phyloP scores from a whole-genome alignment of 2,797 vertebrate species.

The Poecilia gillii region DNA sequence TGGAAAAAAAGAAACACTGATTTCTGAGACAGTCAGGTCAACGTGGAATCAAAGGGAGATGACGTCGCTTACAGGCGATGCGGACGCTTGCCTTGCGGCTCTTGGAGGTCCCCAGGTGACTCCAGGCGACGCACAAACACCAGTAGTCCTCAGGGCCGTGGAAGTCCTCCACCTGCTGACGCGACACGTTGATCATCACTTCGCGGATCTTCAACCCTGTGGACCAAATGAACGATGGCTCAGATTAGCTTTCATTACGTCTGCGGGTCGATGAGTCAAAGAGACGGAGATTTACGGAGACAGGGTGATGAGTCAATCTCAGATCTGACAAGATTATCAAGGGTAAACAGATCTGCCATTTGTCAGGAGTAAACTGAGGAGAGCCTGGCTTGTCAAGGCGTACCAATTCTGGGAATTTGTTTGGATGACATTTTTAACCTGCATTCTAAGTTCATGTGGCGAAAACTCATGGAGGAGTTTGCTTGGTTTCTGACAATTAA shows the following conservation, averaged over 20 bases:
- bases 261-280: slow-evolving; percentile 32
- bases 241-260: slow-evolving; percentile 45
- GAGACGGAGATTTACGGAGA: slow-evolving; percentile 36
- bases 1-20: slow-evolving; percentile 18
- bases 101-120: slow-evolving; percentile 95
- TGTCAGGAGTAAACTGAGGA: slow-evolving; percentile 32
- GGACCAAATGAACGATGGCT: slow-evolving; percentile 30
- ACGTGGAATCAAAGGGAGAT: slow-evolving; percentile 38
- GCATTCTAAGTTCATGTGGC: not conserved
- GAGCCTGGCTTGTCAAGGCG: slow-evolving; percentile 13
- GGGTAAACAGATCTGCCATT: slow-evolving; percentile 52
- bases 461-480: not conserved
- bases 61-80: slow-evolving; percentile 90
- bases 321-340: slow-evolving; percentile 65
- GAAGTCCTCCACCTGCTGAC: slow-evolving; percentile 98
- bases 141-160: slow-evolving; percentile 97
- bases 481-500: slow-evolving; percentile 1
- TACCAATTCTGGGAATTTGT: slow-evolving; percentile 22
- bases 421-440: slow-evolving; percentile 8
- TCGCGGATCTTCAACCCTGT: slow-evolving; percentile 93
- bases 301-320: slow-evolving; percentile 45
- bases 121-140: slow-evolving; percentile 98
- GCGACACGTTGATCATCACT: slow-evolving; percentile 95
- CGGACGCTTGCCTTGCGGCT: slow-evolving; percentile 95
- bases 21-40: slow-evolving; percentile 37